phyloP scores from a whole-genome alignment of 2,113 vertebrate genomes.

The Cercopithecus mona region DNA sequence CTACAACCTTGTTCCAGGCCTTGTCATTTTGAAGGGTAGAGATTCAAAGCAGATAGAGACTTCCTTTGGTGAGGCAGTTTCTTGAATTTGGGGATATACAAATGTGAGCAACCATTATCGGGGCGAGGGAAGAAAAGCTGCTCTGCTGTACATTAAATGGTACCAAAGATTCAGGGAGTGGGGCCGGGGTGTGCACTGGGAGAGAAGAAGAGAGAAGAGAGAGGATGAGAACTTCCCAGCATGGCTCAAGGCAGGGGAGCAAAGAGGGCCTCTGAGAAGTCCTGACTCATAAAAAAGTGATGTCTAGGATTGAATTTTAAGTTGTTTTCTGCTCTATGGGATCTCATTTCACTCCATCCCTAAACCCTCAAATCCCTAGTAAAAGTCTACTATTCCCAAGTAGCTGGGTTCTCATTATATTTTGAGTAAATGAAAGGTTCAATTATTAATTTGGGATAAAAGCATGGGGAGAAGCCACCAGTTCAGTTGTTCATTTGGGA shows the following conservation, averaged over 20 bases:
- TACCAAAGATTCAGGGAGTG: background rate
- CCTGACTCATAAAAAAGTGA: background rate
- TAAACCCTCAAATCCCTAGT: background rate
- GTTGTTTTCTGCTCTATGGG: background rate
- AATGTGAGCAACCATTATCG: no score
- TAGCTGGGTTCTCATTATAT: background rate
- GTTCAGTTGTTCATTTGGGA: background rate
- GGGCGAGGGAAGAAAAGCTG: rapidly evolving
- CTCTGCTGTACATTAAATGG: background rate
- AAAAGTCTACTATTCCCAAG: background rate
- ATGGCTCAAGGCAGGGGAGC: background rate
- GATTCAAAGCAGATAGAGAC: background rate
- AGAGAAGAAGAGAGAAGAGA: background rate
- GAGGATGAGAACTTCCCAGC: background rate
- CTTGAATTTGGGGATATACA: no score
- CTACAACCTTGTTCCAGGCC: background rate
- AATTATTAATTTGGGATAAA: background rate
- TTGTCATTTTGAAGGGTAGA: background rate
- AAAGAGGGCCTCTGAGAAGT: background rate
- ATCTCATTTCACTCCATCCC: background rate
- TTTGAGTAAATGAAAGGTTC: background rate
- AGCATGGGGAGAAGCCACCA: background rate
- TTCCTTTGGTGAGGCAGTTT: background rate
- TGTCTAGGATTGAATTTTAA: background rate
- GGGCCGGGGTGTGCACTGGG: rapidly evolving